Evolutionary conservation across 2,888 invertebrate species (phyloP).

Genomic region (Microchrysa polita): DNA sequence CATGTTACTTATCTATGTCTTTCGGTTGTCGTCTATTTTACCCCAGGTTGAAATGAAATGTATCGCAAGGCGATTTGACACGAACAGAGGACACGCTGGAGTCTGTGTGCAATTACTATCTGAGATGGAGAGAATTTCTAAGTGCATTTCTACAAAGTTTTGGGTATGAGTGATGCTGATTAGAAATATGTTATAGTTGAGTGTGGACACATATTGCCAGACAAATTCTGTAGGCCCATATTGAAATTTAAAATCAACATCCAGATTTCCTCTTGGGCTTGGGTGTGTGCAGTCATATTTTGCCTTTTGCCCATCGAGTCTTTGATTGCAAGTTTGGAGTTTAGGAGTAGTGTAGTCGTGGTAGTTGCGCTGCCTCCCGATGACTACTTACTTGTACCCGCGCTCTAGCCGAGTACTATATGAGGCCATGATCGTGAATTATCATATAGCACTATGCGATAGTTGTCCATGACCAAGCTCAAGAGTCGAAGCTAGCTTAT

Average conservation of each 20-base stretch:
- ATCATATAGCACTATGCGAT: slow-evolving; percentile 40
- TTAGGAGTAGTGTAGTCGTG: slow-evolving; percentile 34
- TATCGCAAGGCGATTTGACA: background rate
- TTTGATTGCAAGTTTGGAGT: slow-evolving; percentile 36
- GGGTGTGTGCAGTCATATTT: slow-evolving; percentile 8
- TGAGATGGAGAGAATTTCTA: too few relatives aligned
- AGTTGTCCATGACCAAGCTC: slow-evolving; percentile 32
- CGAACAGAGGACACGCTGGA: too few relatives aligned
- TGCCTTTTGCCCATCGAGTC: slow-evolving; percentile 9
- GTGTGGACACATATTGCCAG: too few relatives aligned
- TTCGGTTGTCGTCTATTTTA: background rate
- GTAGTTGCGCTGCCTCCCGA: slow-evolving; percentile 39
- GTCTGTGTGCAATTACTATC: too few relatives aligned
- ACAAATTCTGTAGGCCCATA: too few relatives aligned
- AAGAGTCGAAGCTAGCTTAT: slow-evolving; percentile 44
- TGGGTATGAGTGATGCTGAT: too few relatives aligned
- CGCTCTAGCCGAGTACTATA: slow-evolving; percentile 27
- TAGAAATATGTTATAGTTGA: too few relatives aligned
- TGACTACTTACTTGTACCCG: slow-evolving; percentile 28
- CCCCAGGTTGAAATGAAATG: slow-evolving; percentile 3
- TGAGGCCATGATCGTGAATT: slow-evolving; percentile 42
- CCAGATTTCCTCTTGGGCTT: slow-evolving; percentile 8
- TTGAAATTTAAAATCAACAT: too few relatives aligned
- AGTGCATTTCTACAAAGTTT: too few relatives aligned
- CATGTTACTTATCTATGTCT: slow-evolving; percentile 21